Evolutionary conservation across 2,113 vertebrate genomes (phyloP), one percentile per base, ranked within the genome.

Genomic region (Meles meles): DNA sequence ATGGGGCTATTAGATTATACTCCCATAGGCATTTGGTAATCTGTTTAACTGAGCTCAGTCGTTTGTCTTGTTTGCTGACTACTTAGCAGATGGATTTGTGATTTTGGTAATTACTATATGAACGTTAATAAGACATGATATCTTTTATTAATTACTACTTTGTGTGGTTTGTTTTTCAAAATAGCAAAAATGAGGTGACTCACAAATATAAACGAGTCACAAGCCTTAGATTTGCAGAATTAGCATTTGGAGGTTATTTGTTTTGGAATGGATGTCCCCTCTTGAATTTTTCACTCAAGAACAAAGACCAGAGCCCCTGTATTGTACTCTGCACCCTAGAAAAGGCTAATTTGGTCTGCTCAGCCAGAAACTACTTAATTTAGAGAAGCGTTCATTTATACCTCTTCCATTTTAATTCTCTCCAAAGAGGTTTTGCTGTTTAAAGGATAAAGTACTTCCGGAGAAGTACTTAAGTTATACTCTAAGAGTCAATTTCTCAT

Each of bases 31-130:
- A 97, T 98, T 98, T 95, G 98, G 97, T 99, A 99, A 99, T 99
- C 99, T 98, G 98, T 99, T 99, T 99, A 99, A 98, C 99, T 98
- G 98, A 99, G 99, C 98, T 97, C 96, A 98, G 98, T 98, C 98
- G 93, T 99, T 99, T 99, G 98, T 99, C 99, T 99, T 99, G 99
- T 99, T 99, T 99, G 99, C 98, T 98, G 98, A 98, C 98, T 98
- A 82, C 93, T 98, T 98, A 98, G 96, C 98, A 98, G 98, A 98
- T 98, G 98, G 98, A 98, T 99, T 98, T 99, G 98, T 98, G 98
- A 97, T 98, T 98, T 99, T 97, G 2, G 37, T 98, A 98, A 99
- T 99, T 98, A 98, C 97, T 98, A 12, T 96, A 96, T 92, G 98
- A 98, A 98, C 17, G 0, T 96, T 99, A 99, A 99, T 99, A 99